Base-by-base conservation (phyloP, 2,888 invertebrate genomes). In the Pelosia muscerda region DNA sequence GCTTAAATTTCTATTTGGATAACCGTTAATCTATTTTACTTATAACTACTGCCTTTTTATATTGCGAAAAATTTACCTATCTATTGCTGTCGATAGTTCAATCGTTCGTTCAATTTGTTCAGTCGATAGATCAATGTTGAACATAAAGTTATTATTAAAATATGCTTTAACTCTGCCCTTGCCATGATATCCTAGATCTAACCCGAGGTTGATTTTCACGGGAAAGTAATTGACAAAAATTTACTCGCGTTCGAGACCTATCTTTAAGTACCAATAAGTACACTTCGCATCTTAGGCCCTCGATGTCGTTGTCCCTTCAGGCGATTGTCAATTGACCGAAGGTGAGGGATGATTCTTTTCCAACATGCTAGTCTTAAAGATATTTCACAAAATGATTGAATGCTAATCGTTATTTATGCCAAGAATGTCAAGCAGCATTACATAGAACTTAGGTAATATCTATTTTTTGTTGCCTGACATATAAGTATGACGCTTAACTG, bases 401-500 rank as follows among this genome's bases (percentile, higher is more conserved):
- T 60, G 26, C 38, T 59, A 59, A 59, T 38, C 2, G 31, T n/a
- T 53, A 54, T 66, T 19, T 49, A 62, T 49, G 62, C 31, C 10
- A 57, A 49, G n/a, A 22, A 49, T 56, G 66, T 62, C 61, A 65
- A n/a, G 38, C 57, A 58, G 2, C 53, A 53, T 57, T 63, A 58
- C 26, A 5, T 66, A n/a, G 10, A 55, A 55, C 49, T 62, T 67
- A 73, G 22, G 68, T 72, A 78, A 75, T 73, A 23, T 66, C 72
- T 76, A 80, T 78, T 75, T 75, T 72, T 76, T 74, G 64, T 67
- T 66, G 66, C 59, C 68, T 72, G 72, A 80, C 73, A 70, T 73
- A 70, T 42, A 55, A 64, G 58, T 65, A 75, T 78, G 75, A 75
- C 75, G 73, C 69, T 69, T 70, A 58, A 59, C 57, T 65, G 71